These are phyloP conservation scores for Halictus quadricinctus DNA, from an alignment of 2,888 invertebrate genomes.

Conservation along the genomic window DNA sequence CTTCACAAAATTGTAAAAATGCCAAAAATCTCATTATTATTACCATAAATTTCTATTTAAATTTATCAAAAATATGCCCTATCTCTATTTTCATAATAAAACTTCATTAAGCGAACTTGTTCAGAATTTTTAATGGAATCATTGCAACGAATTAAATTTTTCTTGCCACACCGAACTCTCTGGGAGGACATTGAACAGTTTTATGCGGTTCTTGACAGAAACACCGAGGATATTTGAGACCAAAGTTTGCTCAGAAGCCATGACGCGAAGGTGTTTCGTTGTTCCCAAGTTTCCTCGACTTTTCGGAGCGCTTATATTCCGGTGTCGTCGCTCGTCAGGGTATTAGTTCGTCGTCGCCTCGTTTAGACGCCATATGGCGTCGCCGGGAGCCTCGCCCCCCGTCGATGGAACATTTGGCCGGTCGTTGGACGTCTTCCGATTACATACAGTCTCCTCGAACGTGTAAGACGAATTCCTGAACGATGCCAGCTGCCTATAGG, in stretches of 20 bases:
- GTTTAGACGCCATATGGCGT: constrained; percentile 45
- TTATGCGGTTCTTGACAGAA: background rate
- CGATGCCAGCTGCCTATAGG: constrained; percentile 56
- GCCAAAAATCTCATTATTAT: no score
- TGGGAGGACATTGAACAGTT: no score
- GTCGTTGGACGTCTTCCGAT: constrained; percentile 39
- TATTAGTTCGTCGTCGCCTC: constrained; percentile 19
- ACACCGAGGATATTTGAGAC: background rate
- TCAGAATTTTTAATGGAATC: no score
- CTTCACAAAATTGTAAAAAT: no score
- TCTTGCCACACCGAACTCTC: no score
- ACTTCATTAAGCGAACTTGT: no score
- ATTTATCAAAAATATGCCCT: no score
- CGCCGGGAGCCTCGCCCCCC: background rate
- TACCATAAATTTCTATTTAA: no score
- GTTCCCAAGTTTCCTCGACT: background rate
- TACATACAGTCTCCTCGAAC: constrained; percentile 55
- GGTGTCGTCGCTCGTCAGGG: constrained; percentile 1
- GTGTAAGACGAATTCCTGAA: constrained; percentile 58
- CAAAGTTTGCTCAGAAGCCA: background rate
- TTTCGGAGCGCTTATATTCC: constrained; percentile 9
- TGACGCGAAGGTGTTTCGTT: background rate
- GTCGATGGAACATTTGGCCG: constrained; percentile 30
- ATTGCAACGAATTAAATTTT: no score
- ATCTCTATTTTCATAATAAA: no score